Evolutionary conservation across 2,113 vertebrate genomes (phyloP).

Genomic region (Carassius gibelio): DNA sequence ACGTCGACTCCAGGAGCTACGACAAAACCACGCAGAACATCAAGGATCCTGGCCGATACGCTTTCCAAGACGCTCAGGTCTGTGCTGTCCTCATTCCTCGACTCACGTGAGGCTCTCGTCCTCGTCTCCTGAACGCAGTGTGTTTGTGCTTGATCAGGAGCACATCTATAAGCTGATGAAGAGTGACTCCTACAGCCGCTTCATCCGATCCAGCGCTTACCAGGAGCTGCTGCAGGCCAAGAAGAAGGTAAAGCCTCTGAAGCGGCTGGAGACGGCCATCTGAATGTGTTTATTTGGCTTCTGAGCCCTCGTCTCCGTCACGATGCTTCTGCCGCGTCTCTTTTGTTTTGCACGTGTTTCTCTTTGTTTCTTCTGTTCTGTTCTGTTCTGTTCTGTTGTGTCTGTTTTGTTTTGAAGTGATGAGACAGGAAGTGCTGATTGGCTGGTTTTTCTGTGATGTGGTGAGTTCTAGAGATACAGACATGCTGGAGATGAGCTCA

Average conservation of each 20-base stretch:
- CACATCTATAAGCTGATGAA: slow-evolving; percentile 99
- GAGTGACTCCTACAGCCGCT: slow-evolving; percentile 85
- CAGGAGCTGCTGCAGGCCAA: slow-evolving; percentile 98
- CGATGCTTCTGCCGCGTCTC: slow-evolving; percentile 58
- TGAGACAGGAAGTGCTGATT: slow-evolving; percentile 29
- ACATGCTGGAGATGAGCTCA: no score
- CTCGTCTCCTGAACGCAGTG: background rate
- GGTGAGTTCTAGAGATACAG: background rate
- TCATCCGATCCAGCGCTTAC: slow-evolving; percentile 86
- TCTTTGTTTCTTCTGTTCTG: background rate
- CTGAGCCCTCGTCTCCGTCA: background rate
- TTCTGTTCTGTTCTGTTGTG: background rate
- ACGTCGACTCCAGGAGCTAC: slow-evolving; percentile 96
- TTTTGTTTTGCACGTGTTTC: background rate
- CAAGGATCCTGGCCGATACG: slow-evolving; percentile 92
- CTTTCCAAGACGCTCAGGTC: slow-evolving; percentile 94
- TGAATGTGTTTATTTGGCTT: slow-evolving; percentile 1
- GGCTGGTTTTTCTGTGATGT: slow-evolving; percentile 6
- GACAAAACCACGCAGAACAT: slow-evolving; percentile 95
- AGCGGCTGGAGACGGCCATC: slow-evolving; percentile 45
- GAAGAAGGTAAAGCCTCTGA: slow-evolving; percentile 86
- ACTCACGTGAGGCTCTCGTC: no score
- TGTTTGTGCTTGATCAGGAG: slow-evolving; percentile 77
- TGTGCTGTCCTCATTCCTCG: background rate
- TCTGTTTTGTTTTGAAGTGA: slow-evolving; percentile 13